Conservation (phyloP, 2,888 invertebrate species). For the Drosophila melanocephala region DNA sequence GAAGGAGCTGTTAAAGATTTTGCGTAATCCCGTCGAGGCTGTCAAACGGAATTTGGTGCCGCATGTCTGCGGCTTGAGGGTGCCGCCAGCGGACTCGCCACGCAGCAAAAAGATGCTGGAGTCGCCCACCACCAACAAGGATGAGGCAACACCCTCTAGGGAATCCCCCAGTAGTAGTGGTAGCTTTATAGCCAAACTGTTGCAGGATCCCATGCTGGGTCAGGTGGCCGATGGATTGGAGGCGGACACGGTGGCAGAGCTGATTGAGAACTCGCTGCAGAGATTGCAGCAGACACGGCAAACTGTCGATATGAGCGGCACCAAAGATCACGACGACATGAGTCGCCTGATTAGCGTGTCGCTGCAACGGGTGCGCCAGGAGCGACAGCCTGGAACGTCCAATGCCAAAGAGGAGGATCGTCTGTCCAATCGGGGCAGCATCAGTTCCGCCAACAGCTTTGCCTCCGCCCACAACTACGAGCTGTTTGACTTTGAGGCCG, state of each 20-base stretch:
- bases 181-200: conserved; percentile 87
- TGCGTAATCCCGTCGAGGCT: conserved; percentile 91
- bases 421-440: conserved; percentile 87
- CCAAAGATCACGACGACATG: conserved; percentile 86
- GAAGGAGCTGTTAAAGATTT: conserved; percentile 87
- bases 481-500: conserved; percentile 89
- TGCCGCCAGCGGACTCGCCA: conserved; percentile 57
- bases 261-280: conserved; percentile 89
- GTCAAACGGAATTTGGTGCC: conserved; percentile 91
- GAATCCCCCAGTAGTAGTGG: conserved; percentile 75
- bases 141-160: conserved; percentile 1
- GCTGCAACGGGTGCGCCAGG: conserved; percentile 84
- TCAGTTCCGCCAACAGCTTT: conserved; percentile 86
- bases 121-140: conserved; percentile 4
- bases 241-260: conserved; percentile 88
- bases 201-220: conserved; percentile 89
- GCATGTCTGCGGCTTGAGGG: conserved; percentile 90
- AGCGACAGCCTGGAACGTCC: conserved; percentile 67
- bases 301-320: conserved; percentile 84
- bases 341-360: conserved; percentile 85
- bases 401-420: conserved; percentile 86
- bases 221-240: conserved; percentile 88
- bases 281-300: conserved; percentile 86
- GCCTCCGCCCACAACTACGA: conserved; percentile 90
- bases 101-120: conserved; percentile 84